Percentiles rank a stretch among this genome's conserved stretches.
phyloP scores from a whole-genome alignment of 1,140 invertebrate species.

The Drosophila grimshawi region DNA sequence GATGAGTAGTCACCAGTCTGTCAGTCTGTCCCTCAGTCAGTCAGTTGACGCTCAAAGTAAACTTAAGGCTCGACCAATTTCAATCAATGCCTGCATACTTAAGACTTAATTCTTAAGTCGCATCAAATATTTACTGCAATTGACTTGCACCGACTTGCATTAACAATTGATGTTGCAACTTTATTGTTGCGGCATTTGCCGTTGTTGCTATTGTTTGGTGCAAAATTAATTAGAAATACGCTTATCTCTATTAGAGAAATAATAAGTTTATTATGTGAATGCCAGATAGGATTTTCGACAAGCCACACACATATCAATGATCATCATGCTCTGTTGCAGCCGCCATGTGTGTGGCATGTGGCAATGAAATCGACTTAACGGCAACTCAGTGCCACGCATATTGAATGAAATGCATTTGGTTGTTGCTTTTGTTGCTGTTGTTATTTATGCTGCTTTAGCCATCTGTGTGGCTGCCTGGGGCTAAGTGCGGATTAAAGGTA shows the following conservation, averaged over 20 bases:
- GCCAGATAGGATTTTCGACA: background rate
- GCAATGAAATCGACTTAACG: conserved; percentile 54
- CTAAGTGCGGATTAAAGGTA: conserved; percentile 81
- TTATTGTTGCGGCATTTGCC: too few species aligned
- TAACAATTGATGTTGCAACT: conserved; percentile 9
- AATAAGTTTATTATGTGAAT: conserved; percentile 19
- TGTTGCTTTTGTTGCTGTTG: conserved; percentile 38
- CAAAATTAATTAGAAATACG: conserved; percentile 8
- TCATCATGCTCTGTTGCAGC: background rate
- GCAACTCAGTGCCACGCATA: conserved; percentile 49
- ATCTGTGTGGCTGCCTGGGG: conserved; percentile 35
- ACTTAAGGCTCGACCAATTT: conserved; percentile 36
- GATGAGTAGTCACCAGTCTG: conserved; percentile 41
- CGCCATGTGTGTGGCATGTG: conserved; percentile 37
- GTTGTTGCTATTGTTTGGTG: too few species aligned
- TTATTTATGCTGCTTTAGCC: conserved; percentile 7
- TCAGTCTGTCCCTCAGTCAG: conserved; percentile 2
- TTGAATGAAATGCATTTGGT: conserved; percentile 66
- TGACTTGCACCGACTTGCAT: conserved; percentile 19
- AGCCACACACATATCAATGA: background rate
- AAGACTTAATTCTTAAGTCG: background rate
- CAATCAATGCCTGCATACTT: conserved; percentile 26
- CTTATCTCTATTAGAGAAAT: background rate
- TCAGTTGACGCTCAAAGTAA: conserved; percentile 13
- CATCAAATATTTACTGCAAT: conserved; percentile 20